Evolutionary conservation across 2,797 vertebrate species (phyloP), one percentile per base, ranked within the genome.

Genomic region (Acanthurus leucopareius): DNA sequence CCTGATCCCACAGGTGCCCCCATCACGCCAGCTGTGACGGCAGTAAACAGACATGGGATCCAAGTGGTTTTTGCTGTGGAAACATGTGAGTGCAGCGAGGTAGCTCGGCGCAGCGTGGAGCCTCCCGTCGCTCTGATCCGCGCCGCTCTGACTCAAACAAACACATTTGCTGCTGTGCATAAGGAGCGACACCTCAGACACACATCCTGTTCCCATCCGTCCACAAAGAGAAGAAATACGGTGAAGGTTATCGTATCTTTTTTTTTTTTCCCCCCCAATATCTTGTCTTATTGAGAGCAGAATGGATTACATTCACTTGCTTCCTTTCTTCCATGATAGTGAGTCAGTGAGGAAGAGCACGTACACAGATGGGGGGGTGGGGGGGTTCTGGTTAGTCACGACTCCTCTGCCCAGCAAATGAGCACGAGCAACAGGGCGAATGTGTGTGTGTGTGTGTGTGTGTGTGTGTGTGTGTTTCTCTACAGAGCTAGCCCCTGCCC

Each of bases 361-460:
- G 32, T 75, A 84, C 79, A 70, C 70, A 65, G 79, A 82, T 62
- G 69, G 58, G 51, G 69, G 63, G 69, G 58, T 47, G 69, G 63
- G 35, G 49, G 48, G 58, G 51, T 83, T 88, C 63, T 75, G 84
- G 90, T 90, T 92, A 93, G 94, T 93, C 93, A 95, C 93, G 94
- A 95, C 89, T 94, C 82, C 61, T 89, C 79, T 90, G 90, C 80
- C 91, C 85, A 84, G 81, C 85, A 88, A 88, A 93, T 87, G 88
- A 93, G 82, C 77, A 52, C 19, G 77, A 91, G 89, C 91, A 92
- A 91, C 88, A 92, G 92, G 80, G 81, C 25, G 64, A 57, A 40
- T 20, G 64, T 78, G 75, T 70, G 77, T 25, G 68, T 58, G 72
- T 38, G 60, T 53, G 72, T 19, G 49, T 28, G 28, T 20, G 64